These are phyloP conservation scores for Epinephelus moara DNA, from an alignment of 2,113 vertebrate species.

Conservation along the genomic window DNA sequence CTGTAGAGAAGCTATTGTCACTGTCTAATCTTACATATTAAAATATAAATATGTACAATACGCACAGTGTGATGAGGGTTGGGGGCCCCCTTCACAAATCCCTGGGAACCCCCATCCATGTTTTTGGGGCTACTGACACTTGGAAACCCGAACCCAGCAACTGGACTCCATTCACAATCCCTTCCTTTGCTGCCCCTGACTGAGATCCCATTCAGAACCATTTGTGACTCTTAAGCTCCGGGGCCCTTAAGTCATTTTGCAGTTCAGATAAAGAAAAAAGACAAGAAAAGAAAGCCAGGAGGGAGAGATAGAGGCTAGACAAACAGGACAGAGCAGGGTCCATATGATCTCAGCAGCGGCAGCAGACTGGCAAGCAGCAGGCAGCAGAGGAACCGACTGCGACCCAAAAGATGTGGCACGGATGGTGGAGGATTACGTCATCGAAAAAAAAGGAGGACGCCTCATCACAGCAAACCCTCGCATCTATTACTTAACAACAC, in stretches of 20 bases:
- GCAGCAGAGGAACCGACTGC: conserved; percentile 68
- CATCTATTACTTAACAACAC: conserved; percentile 43
- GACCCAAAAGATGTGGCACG: conserved; percentile 81
- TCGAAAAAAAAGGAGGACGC: conserved; percentile 70
- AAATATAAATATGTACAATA: neutral
- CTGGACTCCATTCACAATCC: conserved; percentile 41
- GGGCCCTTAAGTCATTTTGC: neutral
- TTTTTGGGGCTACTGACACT: neutral
- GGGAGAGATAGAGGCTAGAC: conserved; percentile 1
- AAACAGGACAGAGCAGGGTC: conserved; percentile 55
- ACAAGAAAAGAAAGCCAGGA: neutral
- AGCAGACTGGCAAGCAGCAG: conserved; percentile 70
- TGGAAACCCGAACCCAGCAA: neutral
- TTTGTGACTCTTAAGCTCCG: neutral
- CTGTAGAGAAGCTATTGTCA: neutral
- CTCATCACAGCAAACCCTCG: conserved; percentile 64
- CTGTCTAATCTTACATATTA: neutral
- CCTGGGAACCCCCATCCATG: neutral
- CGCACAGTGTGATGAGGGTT: neutral
- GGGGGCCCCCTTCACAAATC: neutral
- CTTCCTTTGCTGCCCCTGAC: neutral
- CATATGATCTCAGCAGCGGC: conserved; percentile 65
- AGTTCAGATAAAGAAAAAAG: neutral
- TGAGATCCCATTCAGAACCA: conserved; percentile 9
- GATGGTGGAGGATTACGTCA: conserved; percentile 81